Evolutionary conservation across 2,888 invertebrate species (phyloP), one percentile per base, ranked within the genome.

Genomic region (Microchrysa polita): DNA sequence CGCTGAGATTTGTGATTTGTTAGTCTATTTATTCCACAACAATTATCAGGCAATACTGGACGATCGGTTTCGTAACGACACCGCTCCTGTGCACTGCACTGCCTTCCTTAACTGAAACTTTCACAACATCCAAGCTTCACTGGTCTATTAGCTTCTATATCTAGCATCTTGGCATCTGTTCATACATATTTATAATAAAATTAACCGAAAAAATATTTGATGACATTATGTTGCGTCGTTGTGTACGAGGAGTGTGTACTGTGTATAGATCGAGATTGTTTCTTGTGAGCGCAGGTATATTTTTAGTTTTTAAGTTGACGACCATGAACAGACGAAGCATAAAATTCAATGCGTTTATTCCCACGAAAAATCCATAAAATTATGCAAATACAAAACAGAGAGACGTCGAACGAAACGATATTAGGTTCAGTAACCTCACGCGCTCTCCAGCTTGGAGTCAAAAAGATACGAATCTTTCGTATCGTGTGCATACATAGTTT

Each of bases 301-400:
- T 34, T 34, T 7, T 34, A 61, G 48, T 65, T 34, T 34, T 34
- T 7, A 5, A 61, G 48, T 65, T 65, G 65, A 65, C 65, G 65
- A 65, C 65, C 65, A 42, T 65, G 65, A 22, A 16, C 23, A 34
- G 14, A 44, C 44, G 34, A 23, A 22, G 69, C 40, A 69, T 55
- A 55, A 57, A 69, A 57, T 53, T 40, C 69, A 69, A 69, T 69
- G 69, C 69, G 69, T 69, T 69, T 69, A 67, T 69, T 69, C 69
- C 69, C 69, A 69, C 55, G 69, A 69, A 69, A 69, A 69, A 18
- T 5, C 69, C 69, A 69, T 69, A 69, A 69, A 69, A 69, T 69
- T 69, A 69, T 69, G 69, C 69, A 69, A 69, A 69, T 69, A 16
- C 57, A 69, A 16, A n/a, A n/a, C n/a, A n/a, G n/a, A n/a, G 55